phyloP scores from a whole-genome alignment of 1,140 invertebrate genomes.

The Drosophila nannoptera region DNA sequence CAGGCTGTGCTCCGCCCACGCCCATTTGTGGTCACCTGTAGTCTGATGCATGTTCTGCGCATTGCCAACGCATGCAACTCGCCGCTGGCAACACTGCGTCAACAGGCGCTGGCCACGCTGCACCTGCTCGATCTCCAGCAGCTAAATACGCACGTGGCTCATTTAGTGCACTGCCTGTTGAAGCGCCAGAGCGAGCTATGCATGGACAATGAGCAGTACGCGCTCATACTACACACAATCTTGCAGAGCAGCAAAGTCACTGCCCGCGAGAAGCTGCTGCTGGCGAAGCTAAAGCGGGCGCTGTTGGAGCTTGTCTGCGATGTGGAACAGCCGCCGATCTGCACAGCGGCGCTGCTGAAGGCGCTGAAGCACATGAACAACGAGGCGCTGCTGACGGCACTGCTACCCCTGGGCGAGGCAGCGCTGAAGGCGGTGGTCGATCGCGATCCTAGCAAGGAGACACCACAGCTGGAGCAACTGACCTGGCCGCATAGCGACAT shows the following conservation, averaged over 20 bases:
- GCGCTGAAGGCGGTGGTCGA: constrained; percentile 41
- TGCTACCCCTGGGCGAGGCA: constrained; percentile 76
- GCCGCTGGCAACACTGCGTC: constrained; percentile 69
- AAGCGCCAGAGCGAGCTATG: constrained; percentile 81
- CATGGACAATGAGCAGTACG: constrained; percentile 83
- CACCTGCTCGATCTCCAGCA: constrained; percentile 19
- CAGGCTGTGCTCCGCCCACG: constrained; percentile 46
- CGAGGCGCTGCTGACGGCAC: constrained; percentile 58
- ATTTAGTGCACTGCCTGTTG: constrained; percentile 56
- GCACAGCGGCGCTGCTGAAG: constrained; percentile 66
- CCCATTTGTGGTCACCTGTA: constrained; percentile 17
- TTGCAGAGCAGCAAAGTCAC: constrained; percentile 35
- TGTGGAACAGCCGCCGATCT: constrained; percentile 39
- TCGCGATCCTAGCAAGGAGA: background rate
- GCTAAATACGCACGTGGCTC: constrained; percentile 33
- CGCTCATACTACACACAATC: constrained; percentile 80
- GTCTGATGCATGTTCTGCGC: constrained; percentile 50
- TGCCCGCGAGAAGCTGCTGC: constrained; percentile 33
- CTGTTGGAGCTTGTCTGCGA: constrained; percentile 43
- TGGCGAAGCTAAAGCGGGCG: constrained; percentile 41
- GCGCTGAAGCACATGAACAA: constrained; percentile 81
- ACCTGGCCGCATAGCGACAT: constrained; percentile 58
- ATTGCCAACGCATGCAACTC: constrained; percentile 56
- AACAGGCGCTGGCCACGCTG: constrained; percentile 62
- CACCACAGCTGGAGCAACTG: constrained; percentile 44